Base-by-base conservation (phyloP, 2,888 invertebrate species). In the Nemoura dubitans region DNA sequence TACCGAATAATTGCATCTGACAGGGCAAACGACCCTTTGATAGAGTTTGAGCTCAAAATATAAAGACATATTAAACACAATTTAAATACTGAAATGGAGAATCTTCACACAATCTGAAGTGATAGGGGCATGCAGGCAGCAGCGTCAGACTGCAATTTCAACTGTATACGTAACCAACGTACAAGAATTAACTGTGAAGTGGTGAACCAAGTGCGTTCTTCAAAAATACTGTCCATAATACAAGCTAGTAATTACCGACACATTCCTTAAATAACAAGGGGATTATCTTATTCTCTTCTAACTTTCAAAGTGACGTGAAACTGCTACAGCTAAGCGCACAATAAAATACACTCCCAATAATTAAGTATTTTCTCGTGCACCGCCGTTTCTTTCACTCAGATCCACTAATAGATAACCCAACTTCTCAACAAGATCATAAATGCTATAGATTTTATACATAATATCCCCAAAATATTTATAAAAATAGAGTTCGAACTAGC, bases 111-210 rank as follows among this genome's bases (percentile, higher is more conserved):
- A 14, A 16, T 59, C 14, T 59, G 16, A 16, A 59, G 21, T 21
- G 14, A 59, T 59, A 59, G 59, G 59, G 59, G 59, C 59, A 59
- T 59, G 59, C 59, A 59, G 59, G 59, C 59, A 59, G 59, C 59
- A 7, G 59, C 21, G 21, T 21, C 2, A 59, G 16, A 59, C 59
- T 21, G 59, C 14, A 59, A 59, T 59, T 36, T 36, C 21, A 21
- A 59, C 59, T 59, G 59, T 21, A 59, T 59, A 59, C 59, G 59
- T 59, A 59, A 21, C 16, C 59, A 59, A 59, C 59, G 2, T 10
- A 59, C 36, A 6, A n/a, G 10, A 36, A 36, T 36, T 36, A 36
- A 3, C 3, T 36, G 10, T 10, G 36, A 36, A 36, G 3, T 10
- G 36, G 36, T 6, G 3, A 36, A 6, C 36, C 10, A 36, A 36